Base-by-base conservation (phyloP, 2,888 invertebrate species). In the Caradrina kadenii region DNA sequence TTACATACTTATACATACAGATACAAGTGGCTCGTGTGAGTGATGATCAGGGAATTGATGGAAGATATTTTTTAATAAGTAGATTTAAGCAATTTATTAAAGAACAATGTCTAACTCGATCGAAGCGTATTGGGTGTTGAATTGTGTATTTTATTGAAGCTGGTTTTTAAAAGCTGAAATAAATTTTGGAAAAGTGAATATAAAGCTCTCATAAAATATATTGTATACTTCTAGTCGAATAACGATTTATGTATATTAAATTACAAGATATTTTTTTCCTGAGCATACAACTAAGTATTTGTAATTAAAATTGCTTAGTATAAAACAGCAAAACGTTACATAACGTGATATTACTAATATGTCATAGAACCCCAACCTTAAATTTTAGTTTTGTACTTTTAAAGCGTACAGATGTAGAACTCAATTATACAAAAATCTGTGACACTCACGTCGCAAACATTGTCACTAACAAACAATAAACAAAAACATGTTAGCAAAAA, bases 11-110 rank as follows among this genome's bases (percentile, higher is more conserved):
- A 68, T 35, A 49, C 17, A 68, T 35, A 49, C 17, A 66, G 35
- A 50, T 56, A 22, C 42, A n/a, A 42, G 21, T 26, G 42, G 50
- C 56, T 63, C 52, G n/a, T 56, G 42, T 61, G 62, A 78, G 48
- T 67, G 74, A 81, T 80, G 77, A 64, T 53, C 60, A 35, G 19
- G 52, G 21, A 53, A 67, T 55, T 67, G 53, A 63, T 69, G 56
- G 22, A 17, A 19, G 2, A 35, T 22, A 35, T 42, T 56, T 61
- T 48, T 58, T 48, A 48, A 64, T 55, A 45, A 21, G 19, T 35
- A 17, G 22, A 52, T 71, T 64, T 53, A 17, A 21, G 45, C 4
- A 17, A 11, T 45, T 45, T 45, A 17, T 45, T 1, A 45, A 5
- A 45, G 45, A 13, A 11, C 35, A 42, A 45, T 17, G 4, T 45